Evolutionary conservation across 2,888 invertebrate species (phyloP).

Genomic region (Catocala nupta): DNA sequence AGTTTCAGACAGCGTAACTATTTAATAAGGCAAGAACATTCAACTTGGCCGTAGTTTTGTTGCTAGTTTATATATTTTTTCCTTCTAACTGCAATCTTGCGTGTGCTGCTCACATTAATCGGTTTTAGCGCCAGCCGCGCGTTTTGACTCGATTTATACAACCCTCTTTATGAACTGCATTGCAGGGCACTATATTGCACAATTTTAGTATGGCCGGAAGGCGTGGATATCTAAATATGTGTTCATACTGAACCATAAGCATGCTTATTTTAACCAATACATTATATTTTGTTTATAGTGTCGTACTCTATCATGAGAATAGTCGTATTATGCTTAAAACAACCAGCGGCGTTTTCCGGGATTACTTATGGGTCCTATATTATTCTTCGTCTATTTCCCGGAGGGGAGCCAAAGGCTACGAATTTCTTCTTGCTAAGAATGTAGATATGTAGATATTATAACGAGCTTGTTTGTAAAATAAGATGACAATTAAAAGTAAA

Average conservation of each 20-base stretch:
- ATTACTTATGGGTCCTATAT: too few species aligned
- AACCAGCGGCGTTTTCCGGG: too few species aligned
- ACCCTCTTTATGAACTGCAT: conserved; percentile 63
- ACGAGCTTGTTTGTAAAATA: too few species aligned
- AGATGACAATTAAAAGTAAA: too few species aligned
- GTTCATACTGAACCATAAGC: conserved; percentile 13
- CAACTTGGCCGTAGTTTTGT: conserved; percentile 27
- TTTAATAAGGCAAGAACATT: conserved; percentile 42
- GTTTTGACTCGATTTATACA: conserved; percentile 59
- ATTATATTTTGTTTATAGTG: not conserved
- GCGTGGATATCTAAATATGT: conserved; percentile 29
- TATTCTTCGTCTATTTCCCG: too few species aligned
- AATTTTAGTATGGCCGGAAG: conserved; percentile 31
- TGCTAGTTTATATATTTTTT: conserved; percentile 44
- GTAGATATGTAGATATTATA: too few species aligned
- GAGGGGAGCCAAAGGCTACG: too few species aligned
- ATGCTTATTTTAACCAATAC: not conserved
- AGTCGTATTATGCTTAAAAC: too few species aligned
- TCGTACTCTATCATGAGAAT: not conserved
- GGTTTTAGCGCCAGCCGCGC: conserved; percentile 71
- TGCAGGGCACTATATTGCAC: conserved; percentile 58
- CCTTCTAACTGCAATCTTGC: conserved; percentile 73
- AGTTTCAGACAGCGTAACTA: conserved; percentile 35
- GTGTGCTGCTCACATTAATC: conserved; percentile 76
- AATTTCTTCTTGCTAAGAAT: too few species aligned